Evolutionary conservation across 2,113 vertebrate genomes (phyloP).

Genomic region (Hippocampus mohnikei): DNA sequence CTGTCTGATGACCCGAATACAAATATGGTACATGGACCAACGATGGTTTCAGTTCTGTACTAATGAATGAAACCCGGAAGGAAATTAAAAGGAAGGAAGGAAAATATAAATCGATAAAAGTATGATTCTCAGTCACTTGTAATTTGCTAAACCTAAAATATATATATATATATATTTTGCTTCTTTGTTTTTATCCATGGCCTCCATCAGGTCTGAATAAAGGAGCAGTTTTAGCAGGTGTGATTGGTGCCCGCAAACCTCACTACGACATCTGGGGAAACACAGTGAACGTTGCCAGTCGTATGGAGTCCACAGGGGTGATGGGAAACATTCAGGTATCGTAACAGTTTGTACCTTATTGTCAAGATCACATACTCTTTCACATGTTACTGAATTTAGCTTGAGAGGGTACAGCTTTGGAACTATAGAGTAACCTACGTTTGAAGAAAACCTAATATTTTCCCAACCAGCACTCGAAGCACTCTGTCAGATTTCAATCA

Average conservation of each 20-base stretch:
- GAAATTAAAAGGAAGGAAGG: not conserved
- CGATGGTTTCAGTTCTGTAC: not conserved
- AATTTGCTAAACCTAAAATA: not conserved
- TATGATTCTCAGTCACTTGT: not conserved
- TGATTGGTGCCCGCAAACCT: conserved; percentile 91
- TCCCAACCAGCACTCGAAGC: not conserved
- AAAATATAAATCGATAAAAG: not conserved
- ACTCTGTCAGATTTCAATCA: not conserved
- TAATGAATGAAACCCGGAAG: not conserved
- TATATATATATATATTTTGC: no score
- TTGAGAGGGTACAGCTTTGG: not conserved
- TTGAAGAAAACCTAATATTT: not conserved
- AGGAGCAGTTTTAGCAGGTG: conserved; percentile 88
- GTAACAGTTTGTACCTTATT: not conserved
- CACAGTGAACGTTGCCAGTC: conserved; percentile 95
- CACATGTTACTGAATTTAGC: not conserved
- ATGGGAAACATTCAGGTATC: conserved; percentile 95
- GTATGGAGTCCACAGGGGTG: conserved; percentile 94
- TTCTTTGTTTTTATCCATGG: not conserved
- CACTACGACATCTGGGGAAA: conserved; percentile 98
- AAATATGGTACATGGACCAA: not conserved
- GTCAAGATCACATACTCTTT: not conserved
- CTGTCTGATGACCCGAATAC: not conserved
- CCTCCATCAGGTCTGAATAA: conserved; percentile 85
- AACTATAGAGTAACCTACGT: not conserved